phyloP scores from a whole-genome alignment of 2,797 vertebrate species.

The Gymnopithys bicolor region DNA sequence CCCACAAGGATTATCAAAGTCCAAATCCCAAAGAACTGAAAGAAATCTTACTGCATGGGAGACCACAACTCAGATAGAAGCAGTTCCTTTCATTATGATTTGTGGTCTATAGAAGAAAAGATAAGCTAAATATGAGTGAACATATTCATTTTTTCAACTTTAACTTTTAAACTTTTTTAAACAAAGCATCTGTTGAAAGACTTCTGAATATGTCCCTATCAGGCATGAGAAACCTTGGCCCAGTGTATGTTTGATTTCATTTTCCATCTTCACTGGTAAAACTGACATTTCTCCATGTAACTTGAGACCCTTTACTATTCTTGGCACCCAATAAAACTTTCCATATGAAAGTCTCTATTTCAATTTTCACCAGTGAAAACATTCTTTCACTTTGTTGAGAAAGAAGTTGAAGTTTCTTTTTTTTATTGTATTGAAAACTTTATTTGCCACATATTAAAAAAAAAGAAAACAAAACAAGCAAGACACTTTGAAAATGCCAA shows the following conservation, averaged over 20 bases:
- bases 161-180: conserved; percentile 39
- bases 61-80: neutral
- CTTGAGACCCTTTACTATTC: conserved; percentile 50
- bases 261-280: conserved; percentile 51
- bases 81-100: neutral
- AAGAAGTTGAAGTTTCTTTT: neutral
- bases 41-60: neutral
- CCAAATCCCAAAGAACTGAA: neutral
- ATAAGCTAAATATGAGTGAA: neutral
- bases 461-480: neutral
- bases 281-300: conserved; percentile 48
- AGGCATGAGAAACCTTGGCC: conserved; percentile 15
- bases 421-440: conserved; percentile 16
- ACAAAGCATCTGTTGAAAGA: conserved; percentile 44
- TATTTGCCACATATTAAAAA: neutral
- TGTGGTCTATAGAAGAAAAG: neutral
- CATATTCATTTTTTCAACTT: neutral
- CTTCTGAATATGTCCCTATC: conserved; percentile 28
- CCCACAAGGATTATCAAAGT: neutral
- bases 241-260: neutral
- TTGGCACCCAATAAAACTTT: conserved; percentile 51
- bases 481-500: neutral
- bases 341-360: conserved; percentile 26
- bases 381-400: conserved; percentile 11
- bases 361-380: conserved; percentile 48